phyloP scores from a whole-genome alignment of 2,113 vertebrate genomes.

The Rhineura floridana region DNA sequence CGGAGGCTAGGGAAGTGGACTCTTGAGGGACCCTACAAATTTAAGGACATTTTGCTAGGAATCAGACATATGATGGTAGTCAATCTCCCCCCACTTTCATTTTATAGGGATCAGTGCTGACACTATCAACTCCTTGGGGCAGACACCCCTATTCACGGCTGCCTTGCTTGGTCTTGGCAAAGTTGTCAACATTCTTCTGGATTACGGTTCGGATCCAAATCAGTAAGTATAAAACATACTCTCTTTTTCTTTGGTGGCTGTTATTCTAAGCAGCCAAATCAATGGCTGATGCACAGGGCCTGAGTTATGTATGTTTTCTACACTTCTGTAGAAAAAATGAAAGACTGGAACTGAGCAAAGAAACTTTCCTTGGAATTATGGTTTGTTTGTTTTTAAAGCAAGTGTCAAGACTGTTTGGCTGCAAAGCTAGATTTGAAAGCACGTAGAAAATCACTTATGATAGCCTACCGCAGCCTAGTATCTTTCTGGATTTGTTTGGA shows the following conservation, averaged over 20 bases:
- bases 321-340: neutral
- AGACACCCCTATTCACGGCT: conserved; percentile 82
- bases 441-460: too few species aligned
- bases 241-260: too few species aligned
- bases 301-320: neutral
- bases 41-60: neutral
- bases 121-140: conserved; percentile 81
- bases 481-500: too few species aligned
- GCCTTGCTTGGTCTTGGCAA: conserved; percentile 79
- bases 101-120: conserved; percentile 78
- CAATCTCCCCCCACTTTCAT: neutral
- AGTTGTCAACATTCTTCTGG: conserved; percentile 80
- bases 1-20: neutral
- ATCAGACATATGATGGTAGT: accelerated
- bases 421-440: too few species aligned
- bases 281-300: neutral
- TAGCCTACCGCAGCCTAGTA: too few species aligned
- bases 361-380: too few species aligned
- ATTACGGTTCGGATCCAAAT: conserved; percentile 82
- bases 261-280: too few species aligned
- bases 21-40: neutral
- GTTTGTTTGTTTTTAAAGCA: too few species aligned
- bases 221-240: conserved; percentile 75
- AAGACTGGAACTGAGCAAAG: too few species aligned
- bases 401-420: too few species aligned